Evolutionary conservation across 2,797 vertebrate species (phyloP).

Genomic region (Dendrocincla tyrannina): DNA sequence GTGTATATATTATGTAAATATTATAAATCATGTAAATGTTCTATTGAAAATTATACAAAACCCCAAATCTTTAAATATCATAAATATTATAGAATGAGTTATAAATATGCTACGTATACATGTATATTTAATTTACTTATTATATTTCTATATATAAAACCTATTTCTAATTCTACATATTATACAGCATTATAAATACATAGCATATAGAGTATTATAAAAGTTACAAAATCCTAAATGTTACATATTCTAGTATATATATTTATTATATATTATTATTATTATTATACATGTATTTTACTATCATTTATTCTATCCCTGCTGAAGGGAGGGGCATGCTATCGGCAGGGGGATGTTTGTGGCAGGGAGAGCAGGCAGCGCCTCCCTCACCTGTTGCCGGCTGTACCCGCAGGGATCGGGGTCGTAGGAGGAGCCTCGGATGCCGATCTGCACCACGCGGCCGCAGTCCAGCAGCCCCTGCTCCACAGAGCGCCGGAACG

Average conservation of each 20-base stretch:
- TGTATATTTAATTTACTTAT: background rate
- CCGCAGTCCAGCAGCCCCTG: conserved; percentile 88
- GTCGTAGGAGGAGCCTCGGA: conserved; percentile 84
- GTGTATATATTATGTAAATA: background rate
- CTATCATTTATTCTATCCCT: background rate
- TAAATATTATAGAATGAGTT: background rate
- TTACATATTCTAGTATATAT: background rate
- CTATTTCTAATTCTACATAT: background rate
- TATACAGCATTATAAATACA: background rate
- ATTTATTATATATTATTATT: background rate
- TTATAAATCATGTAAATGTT: background rate
- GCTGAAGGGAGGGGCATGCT: background rate
- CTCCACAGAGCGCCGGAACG: conserved; percentile 90
- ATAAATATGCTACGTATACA: background rate
- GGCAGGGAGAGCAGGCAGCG: background rate
- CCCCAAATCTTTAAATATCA: background rate
- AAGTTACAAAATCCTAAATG: background rate
- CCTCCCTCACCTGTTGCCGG: conserved; percentile 80
- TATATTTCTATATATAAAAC: background rate
- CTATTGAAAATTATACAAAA: background rate
- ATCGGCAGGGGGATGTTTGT: rapidly evolving
- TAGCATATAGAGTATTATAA: background rate
- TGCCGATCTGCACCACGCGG: conserved; percentile 89
- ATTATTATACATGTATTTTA: background rate
- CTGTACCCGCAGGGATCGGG: conserved; percentile 83